Evolutionary conservation across 1,140 invertebrate species (phyloP).

Genomic region (Macrocentrus cingulum): DNA sequence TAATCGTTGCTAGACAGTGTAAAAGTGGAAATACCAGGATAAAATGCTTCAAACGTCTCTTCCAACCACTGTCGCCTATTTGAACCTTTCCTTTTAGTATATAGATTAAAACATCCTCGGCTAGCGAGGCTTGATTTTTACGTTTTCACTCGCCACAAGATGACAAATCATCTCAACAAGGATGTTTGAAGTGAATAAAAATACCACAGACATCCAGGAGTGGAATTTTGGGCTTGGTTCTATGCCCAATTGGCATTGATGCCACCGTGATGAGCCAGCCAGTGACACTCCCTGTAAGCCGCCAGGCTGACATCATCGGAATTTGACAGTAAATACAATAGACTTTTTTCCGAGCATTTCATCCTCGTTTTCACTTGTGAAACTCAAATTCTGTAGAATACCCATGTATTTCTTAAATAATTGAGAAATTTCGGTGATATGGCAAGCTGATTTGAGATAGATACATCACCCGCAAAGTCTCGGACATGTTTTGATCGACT

Average conservation of each 20-base stretch:
- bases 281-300: constrained; percentile 54
- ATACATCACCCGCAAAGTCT: constrained; percentile 40
- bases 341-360: constrained; percentile 39
- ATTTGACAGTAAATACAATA: constrained; percentile 44
- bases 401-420: constrained; percentile 30
- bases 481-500: constrained; percentile 43
- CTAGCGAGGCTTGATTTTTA: constrained; percentile 59
- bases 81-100: constrained; percentile 65
- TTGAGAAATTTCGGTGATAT: constrained; percentile 46
- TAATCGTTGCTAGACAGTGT: constrained; percentile 51
- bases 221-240: constrained; percentile 46
- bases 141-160: constrained; percentile 58
- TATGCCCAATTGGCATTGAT: constrained; percentile 53
- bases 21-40: constrained; percentile 62
- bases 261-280: constrained; percentile 43
- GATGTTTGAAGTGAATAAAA: constrained; percentile 61
- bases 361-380: constrained; percentile 36
- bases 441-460: constrained; percentile 41
- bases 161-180: constrained; percentile 67
- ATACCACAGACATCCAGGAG: constrained; percentile 50
- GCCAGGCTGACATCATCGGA: constrained; percentile 44
- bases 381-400: constrained; percentile 6
- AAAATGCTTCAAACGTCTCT: constrained; percentile 60
- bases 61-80: constrained; percentile 64
- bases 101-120: constrained; percentile 64